phyloP scores from a whole-genome alignment of 2,797 vertebrate genomes.

The Calcarius lapponicus region DNA sequence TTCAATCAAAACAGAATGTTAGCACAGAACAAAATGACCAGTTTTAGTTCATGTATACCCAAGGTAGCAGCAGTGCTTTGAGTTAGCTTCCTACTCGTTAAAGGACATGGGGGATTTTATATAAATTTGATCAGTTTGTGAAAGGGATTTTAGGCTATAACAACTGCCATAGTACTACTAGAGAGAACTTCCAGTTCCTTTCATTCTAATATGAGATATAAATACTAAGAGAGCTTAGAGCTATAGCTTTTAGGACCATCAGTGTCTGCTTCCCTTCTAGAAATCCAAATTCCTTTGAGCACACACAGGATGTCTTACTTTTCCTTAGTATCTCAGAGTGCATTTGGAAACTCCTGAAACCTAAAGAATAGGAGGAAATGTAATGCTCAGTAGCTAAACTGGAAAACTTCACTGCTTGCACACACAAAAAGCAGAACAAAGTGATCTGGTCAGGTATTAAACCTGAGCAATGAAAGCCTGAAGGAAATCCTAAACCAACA shows the following conservation, averaged over 20 bases:
- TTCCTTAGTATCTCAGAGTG: not conserved
- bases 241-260: not conserved
- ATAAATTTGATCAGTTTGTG: not conserved
- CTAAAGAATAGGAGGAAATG: not conserved
- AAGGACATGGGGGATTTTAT: not conserved
- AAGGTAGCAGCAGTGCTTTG: not conserved
- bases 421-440: not conserved
- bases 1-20: not conserved
- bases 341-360: not conserved
- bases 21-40: not conserved
- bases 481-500: not conserved
- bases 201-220: not conserved
- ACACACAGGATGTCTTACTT: not conserved
- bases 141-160: not conserved
- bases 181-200: not conserved
- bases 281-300: not conserved
- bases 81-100: not conserved
- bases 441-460: not conserved
- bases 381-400: not conserved
- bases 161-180: not conserved
- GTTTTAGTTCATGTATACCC: not conserved
- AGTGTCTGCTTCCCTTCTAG: not conserved
- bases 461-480: not conserved
- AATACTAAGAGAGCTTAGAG: not conserved
- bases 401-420: not conserved